Base-by-base conservation (phyloP, 2,888 invertebrate species). In the Melanchra persicariae region DNA sequence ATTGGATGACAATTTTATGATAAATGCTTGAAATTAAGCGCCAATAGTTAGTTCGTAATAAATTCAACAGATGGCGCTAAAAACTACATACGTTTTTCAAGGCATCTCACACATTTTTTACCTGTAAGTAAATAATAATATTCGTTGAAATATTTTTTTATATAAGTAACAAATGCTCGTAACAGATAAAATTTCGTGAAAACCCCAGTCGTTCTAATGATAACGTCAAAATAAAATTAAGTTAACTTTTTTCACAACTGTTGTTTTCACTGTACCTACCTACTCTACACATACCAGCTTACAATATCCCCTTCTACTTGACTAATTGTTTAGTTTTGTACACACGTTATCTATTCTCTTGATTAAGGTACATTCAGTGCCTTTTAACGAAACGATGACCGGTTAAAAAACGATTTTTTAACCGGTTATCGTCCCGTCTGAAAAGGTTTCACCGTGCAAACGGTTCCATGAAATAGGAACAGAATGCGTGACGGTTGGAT, bases 291-390 rank as follows among this genome's bases (percentile, higher is more conserved):
- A 79, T 74, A 76, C 76, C 77, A 74, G 70, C 77, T 81, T 77
- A 83, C 52, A 73, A 69, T 83, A 79, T 78, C 81, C 74, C 81
- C 73, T 71, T 71, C 64, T 79, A 78, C 74, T 74, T 88, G 88
- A 89, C 88, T 89, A 87, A 85, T 76, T 74, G 78, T 73, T 87
- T 86, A 86, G 72, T 87, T 90, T 91, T 91, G 91, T 91, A 91
- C 90, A 90, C 84, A 84, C 70, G 74, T 87, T 84, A 45, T 63
- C 43, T 79, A 82, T 80, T 62, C 30, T 30, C 66, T 55, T 78
- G 55, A 63, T 40, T 67, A 63, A 78, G 82, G 79, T 79, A 82
- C 82, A 66, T 66, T 63, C 2, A 65, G 47, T 65, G n/a, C n/a
- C n/a, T n/a, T n/a, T n/a, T n/a, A n/a, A n/a, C n/a, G n/a, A n/a